Base-by-base conservation (phyloP, 2,797 vertebrate genomes). In the Champsocephalus esox region DNA sequence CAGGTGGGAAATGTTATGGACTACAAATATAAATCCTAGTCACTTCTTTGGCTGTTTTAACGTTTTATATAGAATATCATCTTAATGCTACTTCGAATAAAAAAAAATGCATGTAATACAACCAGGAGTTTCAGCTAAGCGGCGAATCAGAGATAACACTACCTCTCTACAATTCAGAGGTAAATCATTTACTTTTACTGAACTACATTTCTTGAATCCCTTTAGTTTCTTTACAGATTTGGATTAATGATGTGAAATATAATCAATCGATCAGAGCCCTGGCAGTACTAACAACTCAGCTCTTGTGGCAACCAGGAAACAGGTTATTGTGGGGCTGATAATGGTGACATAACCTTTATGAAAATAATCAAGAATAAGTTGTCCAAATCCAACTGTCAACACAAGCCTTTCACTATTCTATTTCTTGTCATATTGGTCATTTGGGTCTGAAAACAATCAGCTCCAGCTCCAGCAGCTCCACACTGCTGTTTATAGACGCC, bases 401-500 rank as follows among this genome's bases (percentile, higher is more conserved):
- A 43, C 48, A 38, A 38, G 34, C 34, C 34, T 38, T 14, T 55
- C 2, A 43, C 34, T 38, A 9, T 46, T 54, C 9, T 43, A 3
- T 51, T 43, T 9, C n/a, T 54, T 38, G 34, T 7, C 34, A 38
- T 9, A 8, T 45, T 10, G 32, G 44, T 43, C 5, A 48, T 60
- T 52, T 66, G 41, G 10, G 12, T 8, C 62, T 7, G 59, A 14
- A 0, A 55, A 13, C 10, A 28, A 28, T 5, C 28, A n/a, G 55
- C 59, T 65, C 49, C 34, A 41, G 60, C 67, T 54, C 64, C 69
- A 66, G 70, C 60, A 46, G 62, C 54, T 34, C 0, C 34, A 79
- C 76, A 68, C 32, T n/a, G 45, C 28, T 66, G 5, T 77, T 85
- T 70, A 82, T 80, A 81, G 78, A 62, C 77, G 50, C 28, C 46